Base-by-base conservation (phyloP, 2,888 invertebrate species). In the Julus scanicus region DNA sequence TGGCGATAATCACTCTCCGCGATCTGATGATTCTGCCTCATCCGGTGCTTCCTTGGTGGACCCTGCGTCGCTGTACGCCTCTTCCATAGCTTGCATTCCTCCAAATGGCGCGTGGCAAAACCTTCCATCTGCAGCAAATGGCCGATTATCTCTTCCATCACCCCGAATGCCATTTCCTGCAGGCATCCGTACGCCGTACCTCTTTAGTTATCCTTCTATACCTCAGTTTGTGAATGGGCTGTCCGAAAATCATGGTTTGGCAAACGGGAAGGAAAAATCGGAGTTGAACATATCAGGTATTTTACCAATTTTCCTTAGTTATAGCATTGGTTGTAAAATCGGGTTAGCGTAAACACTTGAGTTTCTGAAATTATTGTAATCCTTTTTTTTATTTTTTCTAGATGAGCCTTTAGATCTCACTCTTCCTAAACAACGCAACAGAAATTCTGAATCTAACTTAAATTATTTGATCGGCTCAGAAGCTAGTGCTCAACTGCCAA, bases 371-470 rank as follows among this genome's bases (percentile, higher is more conserved):
- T 17, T 84, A 63, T 15, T 63, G 6, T 17, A 63, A 63, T 5
- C 63, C 20, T 29, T 29, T 29, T 29, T 53, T 44, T 8, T 44
- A 44, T 84, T 20, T 20, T 8, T 48, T 84, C n/a, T 15, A 84
- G 88, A 88, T 44, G 88, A 88, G 63, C 88, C 88, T 20, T 88
- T 88, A 57, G 88, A 88, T 83, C 86, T 88, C 17, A 71, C 88
- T 15, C 29, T 88, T 17, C 88, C 88, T 20, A 88, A 88, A 37
- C 48, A 88, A 13, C 20, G 85, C 20, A n/a, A n/a, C 86, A 88
- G 63, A 48, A 53, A 29, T 29, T 40, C 48, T 17, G 71, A 85
- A 9, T 13, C 48, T 48, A 84, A 53, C 49, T 49, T 48, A 85
- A 39, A 57, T 39, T 49, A 49, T 86, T 44, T 39, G n/a, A 86